Evolutionary conservation across 2,888 invertebrate species (phyloP), one percentile per base, ranked within the genome.

Genomic region (Drosophila hamatofila): DNA sequence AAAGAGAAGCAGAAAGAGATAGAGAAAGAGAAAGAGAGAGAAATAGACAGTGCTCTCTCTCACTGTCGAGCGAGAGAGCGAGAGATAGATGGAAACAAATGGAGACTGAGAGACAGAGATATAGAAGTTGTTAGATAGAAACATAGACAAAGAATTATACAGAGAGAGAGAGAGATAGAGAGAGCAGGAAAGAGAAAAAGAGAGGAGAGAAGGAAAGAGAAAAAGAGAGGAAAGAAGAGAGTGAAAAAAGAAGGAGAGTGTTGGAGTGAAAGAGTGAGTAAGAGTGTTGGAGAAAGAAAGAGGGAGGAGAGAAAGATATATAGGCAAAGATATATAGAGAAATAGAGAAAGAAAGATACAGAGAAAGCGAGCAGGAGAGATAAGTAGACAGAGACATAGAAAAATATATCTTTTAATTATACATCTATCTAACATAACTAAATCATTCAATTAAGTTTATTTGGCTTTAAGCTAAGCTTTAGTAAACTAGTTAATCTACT

Each of bases 391-490:
- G 33, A 33, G 11, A 33, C 0, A 33, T 11, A 33, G 33, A 11
- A 33, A 11, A 3, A 33, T 0, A 35, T 1, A 35, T 16, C 9
- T 5, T 11, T 0, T 23, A 25, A 37, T 23, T 25, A 51, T 55
- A 42, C 61, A 72, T 51, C 27, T 51, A n/a, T 44, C 16, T 14
- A 25, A 30, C 18, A 25, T 37, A 37, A 56, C 56, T 11, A 21
- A 54, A 54, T 35, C 39, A 57, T 41, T 49, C 44, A 51, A 59
- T 74, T 78, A 61, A 35, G 37, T 33, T 8, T 23, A 49, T 12
- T 33, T 39, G 27, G 48, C 39, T 59, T 44, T 54, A 61, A 61
- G 35, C 39, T 33, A 21, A 41, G 52, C 27, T 48, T 56, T 21
- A n/a, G 21, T 35, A 23, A 60, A 67, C 49, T 16, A 62, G 42